Percentiles rank a stretch among this genome's conserved stretches.
Evolutionary conservation across 1,140 invertebrate genomes (phyloP).

Genomic region (Octopus sinensis): DNA sequence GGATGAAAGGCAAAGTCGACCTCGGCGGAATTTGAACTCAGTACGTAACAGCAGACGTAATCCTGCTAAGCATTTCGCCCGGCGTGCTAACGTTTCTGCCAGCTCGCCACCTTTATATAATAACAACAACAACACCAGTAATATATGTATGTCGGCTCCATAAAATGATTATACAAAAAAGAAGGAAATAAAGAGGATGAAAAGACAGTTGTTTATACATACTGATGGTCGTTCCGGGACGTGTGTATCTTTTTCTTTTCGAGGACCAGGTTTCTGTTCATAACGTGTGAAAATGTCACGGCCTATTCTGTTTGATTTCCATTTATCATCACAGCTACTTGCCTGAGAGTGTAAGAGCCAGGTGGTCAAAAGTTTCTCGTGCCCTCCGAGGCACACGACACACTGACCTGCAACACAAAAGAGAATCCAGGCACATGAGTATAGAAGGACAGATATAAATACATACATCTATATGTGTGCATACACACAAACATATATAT

Average conservation of each 20-base stretch:
- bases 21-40: too few relatives aligned
- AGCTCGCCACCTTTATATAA: too few relatives aligned
- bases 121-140: too few relatives aligned
- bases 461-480: not conserved
- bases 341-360: not conserved
- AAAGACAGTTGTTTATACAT: not conserved
- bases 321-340: constrained; percentile 1
- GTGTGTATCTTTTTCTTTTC: not conserved
- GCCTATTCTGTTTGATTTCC: not conserved
- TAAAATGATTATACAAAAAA: too few relatives aligned
- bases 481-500: not conserved
- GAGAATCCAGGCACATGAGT: not conserved
- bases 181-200: not conserved
- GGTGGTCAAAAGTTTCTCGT: constrained; percentile 10
- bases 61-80: too few relatives aligned
- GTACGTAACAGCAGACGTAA: too few relatives aligned
- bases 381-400: not conserved
- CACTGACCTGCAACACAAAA: not conserved
- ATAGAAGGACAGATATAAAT: not conserved
- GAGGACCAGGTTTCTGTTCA: constrained; percentile 9
- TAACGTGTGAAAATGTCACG: constrained; percentile 6
- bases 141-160: too few relatives aligned
- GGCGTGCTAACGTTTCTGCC: too few relatives aligned
- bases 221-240: not conserved
- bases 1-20: too few relatives aligned